Conservation (phyloP, 2,797 vertebrate species). For the Antrozous pallidus region DNA sequence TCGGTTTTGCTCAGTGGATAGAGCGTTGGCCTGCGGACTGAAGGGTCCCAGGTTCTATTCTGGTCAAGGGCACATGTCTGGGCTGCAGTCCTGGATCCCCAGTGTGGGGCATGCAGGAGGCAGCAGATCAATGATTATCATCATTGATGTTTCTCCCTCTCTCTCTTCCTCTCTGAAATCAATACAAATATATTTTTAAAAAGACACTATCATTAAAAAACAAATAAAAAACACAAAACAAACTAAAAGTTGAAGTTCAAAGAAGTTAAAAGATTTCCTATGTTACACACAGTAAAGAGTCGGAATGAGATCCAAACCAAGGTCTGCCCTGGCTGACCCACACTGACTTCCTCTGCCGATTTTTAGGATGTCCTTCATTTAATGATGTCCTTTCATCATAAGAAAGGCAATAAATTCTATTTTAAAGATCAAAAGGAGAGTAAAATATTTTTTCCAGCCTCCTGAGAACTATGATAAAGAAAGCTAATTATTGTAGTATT, state of each 20-base stretch:
- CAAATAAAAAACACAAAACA: too few species aligned
- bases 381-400: neutral
- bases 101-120: too few species aligned
- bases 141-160: too few species aligned
- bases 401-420: neutral
- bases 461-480: neutral
- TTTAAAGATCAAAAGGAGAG: conserved; percentile 26
- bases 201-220: too few species aligned
- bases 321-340: neutral
- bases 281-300: neutral
- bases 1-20: too few species aligned
- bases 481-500: neutral
- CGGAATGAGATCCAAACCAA: neutral
- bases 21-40: too few species aligned
- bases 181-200: too few species aligned
- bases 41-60: too few species aligned
- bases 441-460: neutral
- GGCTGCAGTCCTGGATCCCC: too few species aligned
- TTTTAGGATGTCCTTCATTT: neutral
- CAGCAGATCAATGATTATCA: too few species aligned
- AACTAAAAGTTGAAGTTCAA: neutral
- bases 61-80: too few species aligned
- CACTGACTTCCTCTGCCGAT: neutral
- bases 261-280: neutral
- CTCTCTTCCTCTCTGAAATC: too few species aligned